A percentile compares a stretch with the other conserved stretches of the same genome.
Evolutionary conservation across 2,797 vertebrate species (phyloP).

Genomic region (Sebastes wilsoni): DNA sequence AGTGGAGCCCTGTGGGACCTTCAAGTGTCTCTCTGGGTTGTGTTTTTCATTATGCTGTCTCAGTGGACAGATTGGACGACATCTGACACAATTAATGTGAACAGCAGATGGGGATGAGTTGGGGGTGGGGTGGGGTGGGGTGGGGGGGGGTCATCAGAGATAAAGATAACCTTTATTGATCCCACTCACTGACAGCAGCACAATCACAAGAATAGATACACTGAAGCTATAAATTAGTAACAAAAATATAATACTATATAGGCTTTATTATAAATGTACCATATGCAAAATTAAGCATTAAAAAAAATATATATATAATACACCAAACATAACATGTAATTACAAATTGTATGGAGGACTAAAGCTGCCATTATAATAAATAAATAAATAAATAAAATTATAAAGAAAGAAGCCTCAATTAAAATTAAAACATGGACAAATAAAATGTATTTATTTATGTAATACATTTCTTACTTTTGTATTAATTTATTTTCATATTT

Average conservation of each 20-base stretch:
- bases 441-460: too few relatives aligned
- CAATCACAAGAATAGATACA: background rate
- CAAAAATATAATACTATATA: background rate
- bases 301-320: too few relatives aligned
- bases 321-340: background rate
- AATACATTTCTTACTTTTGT: too few relatives aligned
- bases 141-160: background rate
- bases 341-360: background rate
- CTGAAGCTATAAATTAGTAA: background rate
- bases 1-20: background rate
- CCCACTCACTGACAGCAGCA: background rate
- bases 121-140: background rate
- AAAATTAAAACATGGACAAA: too few relatives aligned
- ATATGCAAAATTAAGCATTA: background rate
- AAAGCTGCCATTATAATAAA: background rate
- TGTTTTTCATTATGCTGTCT: background rate
- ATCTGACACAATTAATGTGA: slow-evolving; percentile 43
- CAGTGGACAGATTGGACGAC: slow-evolving; percentile 17
- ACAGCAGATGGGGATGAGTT: slow-evolving; percentile 38
- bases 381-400: background rate
- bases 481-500: background rate
- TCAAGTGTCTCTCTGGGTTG: background rate
- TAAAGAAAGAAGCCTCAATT: too few relatives aligned
- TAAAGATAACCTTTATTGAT: background rate
- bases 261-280: background rate